phyloP scores from a whole-genome alignment of 1,140 invertebrate genomes.

The Drosophila santomea region DNA sequence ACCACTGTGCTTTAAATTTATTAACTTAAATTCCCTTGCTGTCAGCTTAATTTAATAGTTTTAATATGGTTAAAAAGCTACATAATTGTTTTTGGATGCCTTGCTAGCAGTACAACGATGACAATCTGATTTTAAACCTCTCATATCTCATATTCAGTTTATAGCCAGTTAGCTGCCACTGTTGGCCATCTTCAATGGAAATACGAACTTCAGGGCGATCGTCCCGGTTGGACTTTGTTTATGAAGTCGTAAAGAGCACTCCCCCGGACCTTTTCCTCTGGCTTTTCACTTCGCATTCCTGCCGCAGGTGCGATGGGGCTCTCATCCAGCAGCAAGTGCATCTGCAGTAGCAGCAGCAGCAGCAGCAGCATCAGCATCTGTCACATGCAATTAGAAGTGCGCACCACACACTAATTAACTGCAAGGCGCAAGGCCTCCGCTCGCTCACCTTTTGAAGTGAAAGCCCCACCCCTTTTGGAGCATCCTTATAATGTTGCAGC shows the following conservation, averaged over 20 bases:
- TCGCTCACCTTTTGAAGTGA: slow-evolving; percentile 52
- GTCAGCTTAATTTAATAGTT: too few relatives aligned
- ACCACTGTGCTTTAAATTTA: too few relatives aligned
- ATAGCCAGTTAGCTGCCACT: slow-evolving; percentile 6
- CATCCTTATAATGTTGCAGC: slow-evolving; percentile 76
- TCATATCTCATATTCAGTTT: background rate
- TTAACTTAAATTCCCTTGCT: too few relatives aligned
- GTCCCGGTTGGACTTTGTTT: slow-evolving; percentile 34
- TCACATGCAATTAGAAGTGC: slow-evolving; percentile 73
- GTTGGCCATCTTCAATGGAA: slow-evolving; percentile 18
- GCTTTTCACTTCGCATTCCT: background rate
- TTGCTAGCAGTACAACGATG: too few relatives aligned
- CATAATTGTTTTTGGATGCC: too few relatives aligned
- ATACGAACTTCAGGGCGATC: slow-evolving; percentile 40
- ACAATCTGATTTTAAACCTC: too few relatives aligned
- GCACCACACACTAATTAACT: slow-evolving; percentile 77
- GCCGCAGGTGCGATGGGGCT: slow-evolving; percentile 1
- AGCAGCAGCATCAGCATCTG: slow-evolving; percentile 50
- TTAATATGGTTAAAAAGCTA: too few relatives aligned
- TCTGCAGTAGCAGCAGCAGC: slow-evolving; percentile 16
- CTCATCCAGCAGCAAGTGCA: slow-evolving; percentile 23
- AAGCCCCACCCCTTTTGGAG: slow-evolving; percentile 11
- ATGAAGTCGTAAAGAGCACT: slow-evolving; percentile 64
- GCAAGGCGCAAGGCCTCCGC: slow-evolving; percentile 37
- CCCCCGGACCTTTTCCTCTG: background rate